Conservation (phyloP, 2,113 vertebrate species). For the Epinephelus fuscoguttatus region DNA sequence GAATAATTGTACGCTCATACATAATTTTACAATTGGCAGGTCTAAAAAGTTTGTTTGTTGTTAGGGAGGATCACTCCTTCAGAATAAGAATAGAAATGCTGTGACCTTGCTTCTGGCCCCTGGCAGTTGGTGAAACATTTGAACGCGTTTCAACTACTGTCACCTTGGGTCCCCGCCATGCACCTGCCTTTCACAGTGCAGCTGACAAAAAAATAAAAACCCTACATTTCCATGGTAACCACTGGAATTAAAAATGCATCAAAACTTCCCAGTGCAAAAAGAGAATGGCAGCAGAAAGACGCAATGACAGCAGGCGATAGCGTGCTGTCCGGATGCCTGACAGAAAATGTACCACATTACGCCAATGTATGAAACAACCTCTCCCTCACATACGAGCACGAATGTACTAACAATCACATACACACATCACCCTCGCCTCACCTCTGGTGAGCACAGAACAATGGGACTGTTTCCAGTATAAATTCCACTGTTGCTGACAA, state of each 20-base stretch:
- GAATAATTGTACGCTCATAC: constrained; percentile 12
- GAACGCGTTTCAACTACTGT: constrained; percentile 75
- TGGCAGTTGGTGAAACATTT: constrained; percentile 71
- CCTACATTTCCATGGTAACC: constrained; percentile 78
- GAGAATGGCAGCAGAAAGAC: constrained; percentile 61
- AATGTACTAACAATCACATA: constrained; percentile 54
- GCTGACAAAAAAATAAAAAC: constrained; percentile 41
- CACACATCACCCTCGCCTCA: constrained; percentile 61
- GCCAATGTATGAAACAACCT: constrained; percentile 38
- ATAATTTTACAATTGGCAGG: not conserved
- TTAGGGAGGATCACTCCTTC: constrained; percentile 31
- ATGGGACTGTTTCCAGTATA: constrained; percentile 71
- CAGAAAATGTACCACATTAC: constrained; percentile 73
- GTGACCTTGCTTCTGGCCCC: constrained; percentile 70
- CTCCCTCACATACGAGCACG: constrained; percentile 34
- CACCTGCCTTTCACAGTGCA: constrained; percentile 69
- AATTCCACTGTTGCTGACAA: constrained; percentile 75
- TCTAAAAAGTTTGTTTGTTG: constrained; percentile 41
- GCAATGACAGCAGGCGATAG: constrained; percentile 62
- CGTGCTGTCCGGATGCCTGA: constrained; percentile 58
- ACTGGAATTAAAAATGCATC: constrained; percentile 81
- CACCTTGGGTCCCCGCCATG: constrained; percentile 72
- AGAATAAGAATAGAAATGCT: constrained; percentile 47
- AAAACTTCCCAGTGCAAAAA: constrained; percentile 70
- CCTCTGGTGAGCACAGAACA: constrained; percentile 62